A percentile compares a stretch with the other conserved stretches of the same genome.
phyloP scores from a whole-genome alignment of 2,888 invertebrate genomes.

The Epiblema foenella region DNA sequence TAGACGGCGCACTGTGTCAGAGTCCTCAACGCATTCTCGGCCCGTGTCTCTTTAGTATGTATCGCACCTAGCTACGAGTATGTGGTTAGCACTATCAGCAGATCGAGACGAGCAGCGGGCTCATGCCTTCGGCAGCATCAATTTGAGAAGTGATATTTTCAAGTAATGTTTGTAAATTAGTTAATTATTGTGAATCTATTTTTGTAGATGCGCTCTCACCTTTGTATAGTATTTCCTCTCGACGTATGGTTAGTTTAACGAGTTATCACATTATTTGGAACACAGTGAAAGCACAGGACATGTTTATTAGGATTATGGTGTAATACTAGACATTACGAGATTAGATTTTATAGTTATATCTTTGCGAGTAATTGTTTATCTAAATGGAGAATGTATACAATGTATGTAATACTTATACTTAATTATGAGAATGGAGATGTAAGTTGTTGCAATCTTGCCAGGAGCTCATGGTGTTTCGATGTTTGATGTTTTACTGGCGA shows the following conservation, averaged over 20 bases:
- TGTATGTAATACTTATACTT: conserved; percentile 69
- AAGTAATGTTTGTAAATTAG: conserved; percentile 60
- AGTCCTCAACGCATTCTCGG: neutral
- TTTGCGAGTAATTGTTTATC: conserved; percentile 75
- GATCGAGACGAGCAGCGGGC: conserved; percentile 49
- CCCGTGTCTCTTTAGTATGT: neutral
- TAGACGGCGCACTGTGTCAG: neutral
- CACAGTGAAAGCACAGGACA: conserved; percentile 60
- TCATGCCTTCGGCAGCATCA: conserved; percentile 61
- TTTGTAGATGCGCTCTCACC: conserved; percentile 59
- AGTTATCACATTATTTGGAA: conserved; percentile 49
- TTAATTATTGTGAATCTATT: conserved; percentile 61
- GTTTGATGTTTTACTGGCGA: conserved; percentile 76
- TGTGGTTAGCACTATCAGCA: neutral
- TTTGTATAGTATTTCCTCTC: conserved; percentile 58
- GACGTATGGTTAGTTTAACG: conserved; percentile 47
- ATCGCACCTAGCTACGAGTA: neutral
- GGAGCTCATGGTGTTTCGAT: conserved; percentile 72
- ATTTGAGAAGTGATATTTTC: conserved; percentile 71
- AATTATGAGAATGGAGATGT: conserved; percentile 59
- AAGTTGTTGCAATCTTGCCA: conserved; percentile 79
- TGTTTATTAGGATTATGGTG: conserved; percentile 64
- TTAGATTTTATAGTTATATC: conserved; percentile 79
- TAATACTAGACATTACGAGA: conserved; percentile 68
- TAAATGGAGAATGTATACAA: conserved; percentile 74